A percentile compares a stretch with the other conserved stretches of the same genome.
Evolutionary conservation across 2,113 vertebrate genomes (phyloP).

Genomic region (Amblyornis subalaris): DNA sequence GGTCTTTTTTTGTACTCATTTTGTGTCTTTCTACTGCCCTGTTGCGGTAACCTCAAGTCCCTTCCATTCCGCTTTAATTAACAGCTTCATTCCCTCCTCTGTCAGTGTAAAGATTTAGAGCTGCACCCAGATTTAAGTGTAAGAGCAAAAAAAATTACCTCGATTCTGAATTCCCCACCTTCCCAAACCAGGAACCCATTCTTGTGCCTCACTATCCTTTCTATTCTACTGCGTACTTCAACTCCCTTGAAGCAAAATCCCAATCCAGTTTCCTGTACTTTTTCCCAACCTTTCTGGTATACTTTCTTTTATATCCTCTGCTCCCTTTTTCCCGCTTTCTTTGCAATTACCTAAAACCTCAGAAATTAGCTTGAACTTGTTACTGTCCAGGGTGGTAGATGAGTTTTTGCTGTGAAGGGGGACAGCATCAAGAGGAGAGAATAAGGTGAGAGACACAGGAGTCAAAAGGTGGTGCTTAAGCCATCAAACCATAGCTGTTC

Average conservation of each 20-base stretch:
- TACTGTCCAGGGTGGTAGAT: background rate
- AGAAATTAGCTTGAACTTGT: background rate
- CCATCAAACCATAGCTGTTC: background rate
- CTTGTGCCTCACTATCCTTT: background rate
- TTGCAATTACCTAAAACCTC: background rate
- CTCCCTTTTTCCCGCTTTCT: background rate
- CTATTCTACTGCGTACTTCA: background rate
- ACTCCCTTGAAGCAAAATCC: background rate
- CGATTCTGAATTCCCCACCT: background rate
- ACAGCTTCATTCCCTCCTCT: background rate
- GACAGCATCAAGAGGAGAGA: background rate
- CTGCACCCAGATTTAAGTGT: background rate
- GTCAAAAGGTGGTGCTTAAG: background rate
- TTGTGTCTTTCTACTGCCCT: background rate
- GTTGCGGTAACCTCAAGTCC: background rate
- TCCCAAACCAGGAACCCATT: background rate
- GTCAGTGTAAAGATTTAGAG: background rate
- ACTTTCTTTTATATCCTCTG: background rate
- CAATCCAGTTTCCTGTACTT: background rate
- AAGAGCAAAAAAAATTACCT: background rate
- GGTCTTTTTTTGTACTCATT: background rate
- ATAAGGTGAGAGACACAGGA: background rate
- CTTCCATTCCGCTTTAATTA: background rate
- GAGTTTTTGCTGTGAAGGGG: background rate
- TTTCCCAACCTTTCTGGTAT: background rate